A percentile compares a stretch with the other conserved stretches of the same genome.
Evolutionary conservation across 2,797 vertebrate species (phyloP).

Genomic region (Typhlichthys subterraneus): DNA sequence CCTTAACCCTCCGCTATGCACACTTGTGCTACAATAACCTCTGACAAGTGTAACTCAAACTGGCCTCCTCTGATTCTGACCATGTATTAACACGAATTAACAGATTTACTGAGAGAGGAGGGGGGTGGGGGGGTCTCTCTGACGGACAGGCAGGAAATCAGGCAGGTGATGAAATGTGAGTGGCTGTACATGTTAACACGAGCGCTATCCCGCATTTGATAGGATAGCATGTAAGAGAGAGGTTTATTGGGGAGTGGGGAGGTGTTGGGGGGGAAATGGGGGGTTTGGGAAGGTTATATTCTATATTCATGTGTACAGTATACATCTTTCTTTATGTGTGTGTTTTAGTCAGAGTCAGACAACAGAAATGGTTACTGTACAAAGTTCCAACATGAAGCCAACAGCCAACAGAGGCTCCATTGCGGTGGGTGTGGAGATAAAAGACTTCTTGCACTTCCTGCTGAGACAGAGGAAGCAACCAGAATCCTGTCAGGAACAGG

Average conservation of each 20-base stretch:
- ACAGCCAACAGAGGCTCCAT: slow-evolving; percentile 22
- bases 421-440: slow-evolving; percentile 62
- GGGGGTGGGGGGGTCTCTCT: slow-evolving; percentile 20
- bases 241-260: slow-evolving; percentile 30
- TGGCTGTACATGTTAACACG: background rate
- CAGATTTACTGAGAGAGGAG: slow-evolving; percentile 28
- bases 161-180: slow-evolving; percentile 43
- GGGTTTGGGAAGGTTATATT: slow-evolving; percentile 1
- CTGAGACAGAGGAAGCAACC: slow-evolving; percentile 76
- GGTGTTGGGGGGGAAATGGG: too few species aligned
- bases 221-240: slow-evolving; percentile 14
- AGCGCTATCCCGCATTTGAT: slow-evolving; percentile 4
- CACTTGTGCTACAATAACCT: slow-evolving; percentile 65
- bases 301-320: background rate
- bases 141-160: slow-evolving; percentile 52
- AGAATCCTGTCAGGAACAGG: slow-evolving; percentile 78
- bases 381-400: slow-evolving; percentile 18
- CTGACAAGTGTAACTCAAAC: slow-evolving; percentile 66
- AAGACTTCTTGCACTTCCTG: slow-evolving; percentile 74
- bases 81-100: slow-evolving; percentile 51
- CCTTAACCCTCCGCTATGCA: slow-evolving; percentile 60
- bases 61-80: slow-evolving; percentile 45
- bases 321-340: background rate
- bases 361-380: slow-evolving; percentile 28
- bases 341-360: slow-evolving; percentile 5